phyloP scores from a whole-genome alignment of 2,113 vertebrate species.

The Seriola dumerili region DNA sequence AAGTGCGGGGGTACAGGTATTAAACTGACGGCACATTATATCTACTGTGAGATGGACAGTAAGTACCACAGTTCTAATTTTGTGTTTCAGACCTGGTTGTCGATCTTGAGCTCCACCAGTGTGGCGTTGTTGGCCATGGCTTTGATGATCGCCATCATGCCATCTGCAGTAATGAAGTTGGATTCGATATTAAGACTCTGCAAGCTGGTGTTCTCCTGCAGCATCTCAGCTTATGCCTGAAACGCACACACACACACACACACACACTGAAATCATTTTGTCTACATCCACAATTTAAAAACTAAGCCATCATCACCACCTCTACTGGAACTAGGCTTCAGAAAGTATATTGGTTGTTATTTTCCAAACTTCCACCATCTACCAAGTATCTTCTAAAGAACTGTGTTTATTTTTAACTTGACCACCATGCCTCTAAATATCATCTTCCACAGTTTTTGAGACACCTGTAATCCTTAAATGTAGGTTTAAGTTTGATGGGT shows the following conservation, averaged over 20 bases:
- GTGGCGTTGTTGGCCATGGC: constrained; percentile 87
- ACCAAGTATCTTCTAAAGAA: too few species aligned
- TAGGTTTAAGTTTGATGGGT: not conserved
- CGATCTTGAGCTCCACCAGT: constrained; percentile 91
- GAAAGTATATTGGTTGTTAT: too few species aligned
- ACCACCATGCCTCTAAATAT: too few species aligned
- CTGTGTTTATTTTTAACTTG: too few species aligned
- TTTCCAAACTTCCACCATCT: too few species aligned
- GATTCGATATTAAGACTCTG: constrained; percentile 96
- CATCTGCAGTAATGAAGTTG: constrained; percentile 94
- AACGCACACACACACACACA: not conserved
- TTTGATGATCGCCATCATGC: constrained; percentile 91
- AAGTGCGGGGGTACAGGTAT: too few species aligned
- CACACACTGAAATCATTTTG: not conserved
- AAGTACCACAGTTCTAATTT: too few species aligned
- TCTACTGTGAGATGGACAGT: too few species aligned
- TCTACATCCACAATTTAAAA: not conserved
- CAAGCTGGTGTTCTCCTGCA: constrained; percentile 90
- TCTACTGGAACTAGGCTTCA: too few species aligned
- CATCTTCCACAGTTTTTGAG: not conserved
- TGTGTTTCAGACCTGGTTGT: constrained; percentile 90
- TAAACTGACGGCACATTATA: too few species aligned
- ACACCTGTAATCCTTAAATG: not conserved
- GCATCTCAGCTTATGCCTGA: constrained; percentile 94
- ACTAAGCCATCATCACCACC: too few species aligned